phyloP scores from a whole-genome alignment of 1,140 invertebrate genomes.

The Drosophila rufa region DNA sequence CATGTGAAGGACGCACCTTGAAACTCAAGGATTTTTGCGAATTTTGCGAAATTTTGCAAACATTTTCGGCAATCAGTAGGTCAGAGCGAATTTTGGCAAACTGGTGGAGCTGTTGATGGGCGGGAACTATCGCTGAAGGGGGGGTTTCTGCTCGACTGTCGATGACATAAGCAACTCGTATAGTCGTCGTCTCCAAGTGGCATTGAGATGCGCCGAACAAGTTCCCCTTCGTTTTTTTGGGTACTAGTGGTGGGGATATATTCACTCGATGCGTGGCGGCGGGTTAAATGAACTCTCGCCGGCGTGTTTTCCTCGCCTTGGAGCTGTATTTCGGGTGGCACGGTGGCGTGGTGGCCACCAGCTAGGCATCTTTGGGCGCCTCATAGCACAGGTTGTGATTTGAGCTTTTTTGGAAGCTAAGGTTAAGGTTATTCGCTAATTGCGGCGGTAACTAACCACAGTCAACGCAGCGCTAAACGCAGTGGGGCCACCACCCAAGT shows the following conservation, averaged over 20 bases:
- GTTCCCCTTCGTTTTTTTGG: conserved; percentile 31
- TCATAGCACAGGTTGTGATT: conserved; percentile 84
- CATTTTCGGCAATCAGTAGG: conserved; percentile 64
- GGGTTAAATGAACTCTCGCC: conserved; percentile 64
- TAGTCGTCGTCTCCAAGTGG: conserved; percentile 48
- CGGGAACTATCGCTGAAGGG: background rate
- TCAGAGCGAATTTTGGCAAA: conserved; percentile 64
- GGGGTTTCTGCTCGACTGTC: conserved; percentile 29
- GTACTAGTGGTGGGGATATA: background rate
- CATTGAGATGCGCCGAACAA: conserved; percentile 65
- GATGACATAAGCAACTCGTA: conserved; percentile 65
- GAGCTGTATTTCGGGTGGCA: conserved; percentile 56
- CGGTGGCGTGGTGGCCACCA: conserved; percentile 57
- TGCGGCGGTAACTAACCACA: conserved; percentile 70
- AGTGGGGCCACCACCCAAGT: conserved; percentile 5
- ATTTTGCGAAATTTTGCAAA: conserved; percentile 78
- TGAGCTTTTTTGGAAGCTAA: conserved; percentile 85
- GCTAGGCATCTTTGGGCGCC: conserved; percentile 74
- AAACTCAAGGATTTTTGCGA: conserved; percentile 77
- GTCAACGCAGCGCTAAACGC: conserved; percentile 42
- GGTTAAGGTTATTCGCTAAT: conserved; percentile 84
- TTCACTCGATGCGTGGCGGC: conserved; percentile 60
- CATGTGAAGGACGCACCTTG: conserved; percentile 82
- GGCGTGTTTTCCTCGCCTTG: conserved; percentile 32
- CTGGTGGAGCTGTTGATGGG: conserved; percentile 27